These are phyloP conservation scores for Pitta sordida DNA, from an alignment of 2,113 vertebrate genomes.

Conservation along the genomic window DNA sequence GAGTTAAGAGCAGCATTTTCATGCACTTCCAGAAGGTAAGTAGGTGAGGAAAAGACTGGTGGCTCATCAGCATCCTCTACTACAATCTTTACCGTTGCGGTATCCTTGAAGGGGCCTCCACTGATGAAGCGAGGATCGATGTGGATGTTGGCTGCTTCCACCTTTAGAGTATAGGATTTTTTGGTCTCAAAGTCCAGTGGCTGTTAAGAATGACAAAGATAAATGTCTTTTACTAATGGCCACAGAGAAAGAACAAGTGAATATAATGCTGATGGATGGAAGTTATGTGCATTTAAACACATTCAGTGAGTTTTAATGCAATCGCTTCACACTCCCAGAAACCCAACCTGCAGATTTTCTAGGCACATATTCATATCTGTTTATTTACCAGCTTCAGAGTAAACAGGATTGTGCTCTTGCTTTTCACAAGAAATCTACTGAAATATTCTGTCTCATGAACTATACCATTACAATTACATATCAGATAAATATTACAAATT, in stretches of 20 bases:
- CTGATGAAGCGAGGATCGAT: constrained; percentile 82
- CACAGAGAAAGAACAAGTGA: constrained; percentile 65
- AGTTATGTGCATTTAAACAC: constrained; percentile 45
- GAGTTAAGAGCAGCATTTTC: constrained; percentile 91
- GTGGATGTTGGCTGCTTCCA: constrained; percentile 90
- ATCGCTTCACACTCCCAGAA: constrained; percentile 21
- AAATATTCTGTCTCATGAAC: constrained; percentile 51
- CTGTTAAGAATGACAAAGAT: constrained; percentile 80
- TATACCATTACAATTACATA: constrained; percentile 59
- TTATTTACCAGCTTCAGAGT: constrained; percentile 58
- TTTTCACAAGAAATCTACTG: constrained; percentile 61
- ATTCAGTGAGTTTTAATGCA: constrained; percentile 60
- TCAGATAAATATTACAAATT: constrained; percentile 60
- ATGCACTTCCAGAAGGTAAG: constrained; percentile 89
- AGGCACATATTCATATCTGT: constrained; percentile 56
- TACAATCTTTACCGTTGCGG: constrained; percentile 86
- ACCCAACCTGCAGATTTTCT: constrained; percentile 48
- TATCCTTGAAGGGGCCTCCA: constrained; percentile 91
- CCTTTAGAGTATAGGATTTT: constrained; percentile 89
- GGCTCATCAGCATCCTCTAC: constrained; percentile 94
- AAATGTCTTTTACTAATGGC: constrained; percentile 72
- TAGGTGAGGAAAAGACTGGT: constrained; percentile 86
- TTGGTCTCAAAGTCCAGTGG: constrained; percentile 93
- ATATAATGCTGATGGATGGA: constrained; percentile 67
- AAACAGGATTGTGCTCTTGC: constrained; percentile 41